Evolutionary conservation across 2,113 vertebrate species (phyloP), one percentile per base, ranked within the genome.

Genomic region (Apus apus): DNA sequence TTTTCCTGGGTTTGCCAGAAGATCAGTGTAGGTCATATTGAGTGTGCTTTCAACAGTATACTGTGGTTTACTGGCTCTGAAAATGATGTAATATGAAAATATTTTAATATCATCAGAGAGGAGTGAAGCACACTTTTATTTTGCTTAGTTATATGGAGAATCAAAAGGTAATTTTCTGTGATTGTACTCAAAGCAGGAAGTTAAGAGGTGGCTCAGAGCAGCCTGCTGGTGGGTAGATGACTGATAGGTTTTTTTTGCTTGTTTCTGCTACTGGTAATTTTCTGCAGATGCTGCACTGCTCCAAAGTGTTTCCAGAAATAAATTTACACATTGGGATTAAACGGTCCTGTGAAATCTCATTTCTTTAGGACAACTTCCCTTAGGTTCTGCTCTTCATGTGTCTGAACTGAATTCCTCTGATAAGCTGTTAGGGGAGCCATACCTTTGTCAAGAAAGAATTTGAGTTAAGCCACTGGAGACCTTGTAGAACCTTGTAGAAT

Each of bases 131-230:
- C 4, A 2, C 5, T 65, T 58, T 80, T 73, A 9, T 40, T 40
- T 43, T 86, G 65, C 50, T 73, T 78, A 43, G 16, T 58, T 61
- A 6, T 14, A 2, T 13, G 27, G 11, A 10, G 34, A 45, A 0
- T 75, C n/a, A 18, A 27, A 56, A 64, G 64, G 29, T n/a, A 11
- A 5, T 14, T 36, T 66, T 50, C 21, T 36, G 46, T 53, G 48
- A 21, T 10, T 8, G 7, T n/a, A 17, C 8, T 9, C 19, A 29
- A 30, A 53, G 36, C 23, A 38, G 71, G 45, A 62, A 8, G 71
- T 23, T 15, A 22, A 0, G 13, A 30, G 19, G 14, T 11, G 0
- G 2, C 34, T 9, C 23, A 73, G 61, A 38, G n/a, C 19, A 34
- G 71, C 51, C 27, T 10, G 45, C 64, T 65, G 43, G 21, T 76